Percentiles rank a stretch among this genome's conserved stretches.
Conservation (phyloP, 2,888 invertebrate genomes). For the Athalia cordata region DNA sequence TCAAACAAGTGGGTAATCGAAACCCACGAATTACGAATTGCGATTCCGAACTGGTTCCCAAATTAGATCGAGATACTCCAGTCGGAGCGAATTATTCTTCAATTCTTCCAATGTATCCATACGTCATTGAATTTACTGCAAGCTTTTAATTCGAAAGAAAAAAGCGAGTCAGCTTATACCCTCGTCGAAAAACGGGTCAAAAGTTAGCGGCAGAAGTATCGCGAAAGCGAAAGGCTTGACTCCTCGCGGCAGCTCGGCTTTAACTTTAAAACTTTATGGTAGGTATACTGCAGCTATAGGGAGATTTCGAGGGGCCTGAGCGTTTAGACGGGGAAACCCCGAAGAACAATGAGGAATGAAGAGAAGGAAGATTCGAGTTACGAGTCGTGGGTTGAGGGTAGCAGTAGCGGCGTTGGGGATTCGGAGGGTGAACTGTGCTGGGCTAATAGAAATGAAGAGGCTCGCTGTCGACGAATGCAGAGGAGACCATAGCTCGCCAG, state of each 20-base stretch:
- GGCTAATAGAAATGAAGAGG: slow-evolving; percentile 68
- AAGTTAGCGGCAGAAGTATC: not conserved
- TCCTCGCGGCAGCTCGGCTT: slow-evolving; percentile 56
- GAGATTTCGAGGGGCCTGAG: slow-evolving; percentile 27
- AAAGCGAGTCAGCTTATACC: no score
- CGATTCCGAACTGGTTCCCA: no score
- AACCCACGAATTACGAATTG: not conserved
- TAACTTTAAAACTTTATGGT: slow-evolving; percentile 51
- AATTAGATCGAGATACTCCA: no score
- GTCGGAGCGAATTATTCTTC: no score
- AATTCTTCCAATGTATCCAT: no score
- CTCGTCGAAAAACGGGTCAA: no score
- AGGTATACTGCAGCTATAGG: not conserved
- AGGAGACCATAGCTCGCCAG: slow-evolving; percentile 51
- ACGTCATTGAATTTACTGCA: no score
- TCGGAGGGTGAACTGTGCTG: slow-evolving; percentile 46
- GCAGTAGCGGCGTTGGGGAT: slow-evolving; percentile 47
- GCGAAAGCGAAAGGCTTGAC: slow-evolving; percentile 31
- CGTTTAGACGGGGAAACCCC: slow-evolving; percentile 53
- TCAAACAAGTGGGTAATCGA: slow-evolving; percentile 47
- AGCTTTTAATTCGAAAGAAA: no score
- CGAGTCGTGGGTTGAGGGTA: slow-evolving; percentile 50
- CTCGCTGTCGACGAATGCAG: slow-evolving; percentile 59
- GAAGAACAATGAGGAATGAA: slow-evolving; percentile 61
- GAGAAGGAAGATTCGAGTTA: slow-evolving; percentile 43